Conservation (phyloP, 2,888 invertebrate genomes). For the Aspidapion aeneum region DNA sequence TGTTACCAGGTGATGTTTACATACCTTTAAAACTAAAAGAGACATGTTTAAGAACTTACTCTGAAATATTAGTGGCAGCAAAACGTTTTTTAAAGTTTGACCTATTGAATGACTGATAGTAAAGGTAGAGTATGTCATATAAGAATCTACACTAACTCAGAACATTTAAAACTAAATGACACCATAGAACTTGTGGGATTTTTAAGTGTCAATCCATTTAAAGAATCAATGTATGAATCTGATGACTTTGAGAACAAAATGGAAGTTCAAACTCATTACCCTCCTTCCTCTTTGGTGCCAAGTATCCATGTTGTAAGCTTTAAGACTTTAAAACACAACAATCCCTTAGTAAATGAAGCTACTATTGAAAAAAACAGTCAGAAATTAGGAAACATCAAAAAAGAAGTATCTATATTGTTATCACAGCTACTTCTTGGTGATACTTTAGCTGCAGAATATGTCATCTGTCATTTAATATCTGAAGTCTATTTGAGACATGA, state of each 20-base stretch:
- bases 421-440: constrained; percentile 80
- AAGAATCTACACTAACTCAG: constrained; percentile 64
- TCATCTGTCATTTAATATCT: constrained; percentile 82
- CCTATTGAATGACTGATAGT: constrained; percentile 65
- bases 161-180: constrained; percentile 69
- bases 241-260: constrained; percentile 48
- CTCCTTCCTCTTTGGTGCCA: constrained; percentile 80
- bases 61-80: too few relatives aligned
- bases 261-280: constrained; percentile 68
- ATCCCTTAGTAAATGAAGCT: constrained; percentile 54
- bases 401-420: constrained; percentile 69
- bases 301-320: constrained; percentile 72
- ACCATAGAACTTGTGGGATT: constrained; percentile 82
- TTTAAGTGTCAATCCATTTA: constrained; percentile 67
- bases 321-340: constrained; percentile 60
- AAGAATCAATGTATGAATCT: constrained; percentile 46
- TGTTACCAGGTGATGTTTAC: too few relatives aligned
- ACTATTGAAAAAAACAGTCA: constrained; percentile 36
- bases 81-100: too few relatives aligned
- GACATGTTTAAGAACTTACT: too few relatives aligned
- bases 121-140: constrained; percentile 67
- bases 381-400: constrained; percentile 30
- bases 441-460: constrained; percentile 77
- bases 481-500: constrained; percentile 74
- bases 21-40: too few relatives aligned